Conservation (phyloP, 2,888 invertebrate genomes). For the Augochlorella aurata region DNA sequence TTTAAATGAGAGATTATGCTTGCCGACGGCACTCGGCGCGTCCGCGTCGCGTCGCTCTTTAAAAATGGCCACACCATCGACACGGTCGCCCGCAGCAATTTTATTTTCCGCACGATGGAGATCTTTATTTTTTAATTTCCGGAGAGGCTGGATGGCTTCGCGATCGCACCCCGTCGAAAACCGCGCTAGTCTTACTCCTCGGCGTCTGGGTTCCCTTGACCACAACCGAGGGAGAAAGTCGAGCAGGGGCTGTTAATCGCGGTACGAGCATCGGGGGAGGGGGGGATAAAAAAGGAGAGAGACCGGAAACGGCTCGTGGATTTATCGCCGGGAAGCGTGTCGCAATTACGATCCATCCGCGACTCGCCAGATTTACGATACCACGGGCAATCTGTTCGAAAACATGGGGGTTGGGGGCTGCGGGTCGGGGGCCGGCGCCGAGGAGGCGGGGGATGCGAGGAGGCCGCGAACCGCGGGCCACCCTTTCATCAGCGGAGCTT, state of each 20-base stretch:
- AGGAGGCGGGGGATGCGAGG: background rate
- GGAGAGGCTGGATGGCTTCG: background rate
- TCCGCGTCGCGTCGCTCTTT: no score
- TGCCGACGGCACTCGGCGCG: no score
- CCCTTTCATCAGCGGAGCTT: slow-evolving; percentile 63
- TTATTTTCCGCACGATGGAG: no score
- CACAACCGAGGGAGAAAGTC: slow-evolving; percentile 13
- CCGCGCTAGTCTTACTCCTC: background rate
- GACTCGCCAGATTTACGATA: slow-evolving; percentile 48
- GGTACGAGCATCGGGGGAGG: background rate
- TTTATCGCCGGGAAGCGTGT: slow-evolving; percentile 40
- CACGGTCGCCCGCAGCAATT: no score
- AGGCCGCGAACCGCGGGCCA: background rate
- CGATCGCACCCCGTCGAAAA: background rate
- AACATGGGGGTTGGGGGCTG: background rate
- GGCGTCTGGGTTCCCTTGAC: slow-evolving; percentile 3
- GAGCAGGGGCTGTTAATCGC: slow-evolving; percentile 22
- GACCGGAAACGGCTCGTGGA: slow-evolving; percentile 6
- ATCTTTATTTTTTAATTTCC: background rate
- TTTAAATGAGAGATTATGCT: background rate
- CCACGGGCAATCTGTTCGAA: slow-evolving; percentile 30
- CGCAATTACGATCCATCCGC: slow-evolving; percentile 54
- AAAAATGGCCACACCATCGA: no score
- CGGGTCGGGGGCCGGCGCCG: background rate
- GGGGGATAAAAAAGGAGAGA: background rate